Evolutionary conservation across 30 jellyfish, hydroid and myxozoan genomes (phyloP), one percentile per base, ranked within the genome.

Genomic region (Hydractinia echinata): DNA sequence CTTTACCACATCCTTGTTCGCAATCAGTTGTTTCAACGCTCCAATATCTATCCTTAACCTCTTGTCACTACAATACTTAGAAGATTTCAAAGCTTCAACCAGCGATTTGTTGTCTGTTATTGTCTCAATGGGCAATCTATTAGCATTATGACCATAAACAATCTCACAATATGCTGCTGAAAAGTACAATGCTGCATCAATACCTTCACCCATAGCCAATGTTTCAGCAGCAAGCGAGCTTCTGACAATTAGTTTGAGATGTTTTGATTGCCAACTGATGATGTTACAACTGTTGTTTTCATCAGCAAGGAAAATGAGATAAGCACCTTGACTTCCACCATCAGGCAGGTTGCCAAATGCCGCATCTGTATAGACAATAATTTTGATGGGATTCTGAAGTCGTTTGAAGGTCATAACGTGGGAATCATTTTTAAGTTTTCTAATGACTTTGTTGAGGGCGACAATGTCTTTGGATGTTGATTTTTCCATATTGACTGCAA

Each of bases 131-230:
- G 69, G 69, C 2, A 58, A 58, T 11, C 69, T 58, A 11, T 11
- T 58, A 58, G 69, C 69, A 58, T 58, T 58, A 13, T 58, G 69
- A 58, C 69, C 69, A 58, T 58, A 58, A 58, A 58, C 69, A 58
- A 58, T 58, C 69, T 16, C 69, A 58, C 69, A 58, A 58, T 58
- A 58, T 58, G 69, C 69, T 58, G 69, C 69, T 11, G 69, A 58
- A 58, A 3, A 0, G 19, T 58, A 58, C 19, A 58, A 58, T 58
- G 69, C 69, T 58, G 69, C 69, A 58, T 58, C 19, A 58, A 58
- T 58, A 58, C 19, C 69, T 16, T 13, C 18, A 58, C 69, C 19
- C 69, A 58, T 58, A 58, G 69, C 69, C 69, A 58, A 58, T 11
- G 69, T 58, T 58, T 58, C 69, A 30, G 44, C 44, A 30, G 44